A percentile compares a stretch with the other conserved stretches of the same genome.
Evolutionary conservation across 2,888 invertebrate genomes (phyloP).

Genomic region (Synergus japonicus): DNA sequence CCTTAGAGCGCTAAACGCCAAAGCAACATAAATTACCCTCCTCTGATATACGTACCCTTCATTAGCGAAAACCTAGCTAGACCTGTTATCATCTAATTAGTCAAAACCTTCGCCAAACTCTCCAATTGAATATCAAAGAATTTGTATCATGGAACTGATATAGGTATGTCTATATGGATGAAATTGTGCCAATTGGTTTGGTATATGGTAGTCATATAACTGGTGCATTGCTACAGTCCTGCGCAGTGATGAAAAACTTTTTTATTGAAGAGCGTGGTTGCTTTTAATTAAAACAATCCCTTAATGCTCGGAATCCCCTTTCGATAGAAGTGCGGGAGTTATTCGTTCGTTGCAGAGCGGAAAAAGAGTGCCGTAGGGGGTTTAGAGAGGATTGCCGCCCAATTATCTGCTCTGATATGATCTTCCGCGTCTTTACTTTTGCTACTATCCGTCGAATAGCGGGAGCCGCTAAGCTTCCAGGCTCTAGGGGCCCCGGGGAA

Average conservation of each 20-base stretch:
- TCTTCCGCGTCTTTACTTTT: slow-evolving; percentile 68
- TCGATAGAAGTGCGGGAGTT: slow-evolving; percentile 44
- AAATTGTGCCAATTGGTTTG: background rate
- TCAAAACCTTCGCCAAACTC: slow-evolving; percentile 9
- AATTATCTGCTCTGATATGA: slow-evolving; percentile 76
- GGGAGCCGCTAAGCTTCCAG: slow-evolving; percentile 66
- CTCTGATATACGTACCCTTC: slow-evolving; percentile 18
- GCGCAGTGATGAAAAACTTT: slow-evolving; percentile 1
- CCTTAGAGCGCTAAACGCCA: slow-evolving; percentile 31
- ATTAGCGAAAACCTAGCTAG: slow-evolving; percentile 32
- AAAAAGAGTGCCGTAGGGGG: slow-evolving; percentile 53
- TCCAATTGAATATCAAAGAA: background rate
- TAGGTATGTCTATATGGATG: background rate
- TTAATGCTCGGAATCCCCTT: slow-evolving; percentile 48
- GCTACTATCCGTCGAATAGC: slow-evolving; percentile 54
- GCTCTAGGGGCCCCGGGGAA: slow-evolving; percentile 70
- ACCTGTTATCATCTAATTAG: slow-evolving; percentile 27
- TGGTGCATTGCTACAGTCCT: background rate
- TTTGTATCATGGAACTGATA: background rate
- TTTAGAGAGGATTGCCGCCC: slow-evolving; percentile 73
- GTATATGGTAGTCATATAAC: background rate
- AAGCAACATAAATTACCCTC: slow-evolving; percentile 34
- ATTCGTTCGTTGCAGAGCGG: slow-evolving; percentile 51
- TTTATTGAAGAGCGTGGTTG: slow-evolving; percentile 34
- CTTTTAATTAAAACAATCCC: slow-evolving; percentile 59